Percentiles rank a stretch among this genome's conserved stretches.
Evolutionary conservation across 2,113 vertebrate genomes (phyloP).

Genomic region (Acanthisitta chloris): DNA sequence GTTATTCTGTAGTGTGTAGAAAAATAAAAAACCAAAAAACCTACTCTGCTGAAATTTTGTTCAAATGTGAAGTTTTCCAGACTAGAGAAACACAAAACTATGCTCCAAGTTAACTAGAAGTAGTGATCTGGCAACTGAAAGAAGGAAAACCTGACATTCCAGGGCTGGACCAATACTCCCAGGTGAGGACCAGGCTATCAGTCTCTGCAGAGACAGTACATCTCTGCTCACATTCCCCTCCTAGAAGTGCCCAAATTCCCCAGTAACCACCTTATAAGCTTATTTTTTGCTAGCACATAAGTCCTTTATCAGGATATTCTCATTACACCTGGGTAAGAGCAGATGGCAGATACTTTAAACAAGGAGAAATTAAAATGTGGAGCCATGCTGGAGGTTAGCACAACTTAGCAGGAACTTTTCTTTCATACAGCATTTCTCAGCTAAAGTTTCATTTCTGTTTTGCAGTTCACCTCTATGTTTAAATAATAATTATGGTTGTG

Average conservation of each 20-base stretch:
- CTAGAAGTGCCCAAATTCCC: neutral
- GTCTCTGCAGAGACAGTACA: neutral
- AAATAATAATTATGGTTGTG: conserved; percentile 35
- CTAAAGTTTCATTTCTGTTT: conserved; percentile 21
- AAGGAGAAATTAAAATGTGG: neutral
- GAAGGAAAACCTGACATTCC: neutral
- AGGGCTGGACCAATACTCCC: fast-evolving
- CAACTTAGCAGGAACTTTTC: neutral
- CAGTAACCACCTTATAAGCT: neutral
- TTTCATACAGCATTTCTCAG: neutral
- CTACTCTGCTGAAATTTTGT: neutral
- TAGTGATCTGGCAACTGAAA: neutral
- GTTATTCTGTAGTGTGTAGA: neutral
- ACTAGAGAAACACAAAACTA: neutral
- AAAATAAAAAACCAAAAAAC: too few relatives aligned
- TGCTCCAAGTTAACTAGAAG: neutral
- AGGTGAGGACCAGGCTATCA: neutral
- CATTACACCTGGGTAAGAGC: neutral
- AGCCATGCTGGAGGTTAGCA: neutral
- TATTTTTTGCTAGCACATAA: neutral
- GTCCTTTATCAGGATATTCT: neutral
- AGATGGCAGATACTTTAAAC: neutral
- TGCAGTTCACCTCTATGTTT: conserved; percentile 32
- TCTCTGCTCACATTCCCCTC: neutral
- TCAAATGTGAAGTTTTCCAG: neutral